A percentile compares a stretch with the other conserved stretches of the same genome.
phyloP scores from a whole-genome alignment of 1,140 invertebrate species.

The Leptinotarsa texana region DNA sequence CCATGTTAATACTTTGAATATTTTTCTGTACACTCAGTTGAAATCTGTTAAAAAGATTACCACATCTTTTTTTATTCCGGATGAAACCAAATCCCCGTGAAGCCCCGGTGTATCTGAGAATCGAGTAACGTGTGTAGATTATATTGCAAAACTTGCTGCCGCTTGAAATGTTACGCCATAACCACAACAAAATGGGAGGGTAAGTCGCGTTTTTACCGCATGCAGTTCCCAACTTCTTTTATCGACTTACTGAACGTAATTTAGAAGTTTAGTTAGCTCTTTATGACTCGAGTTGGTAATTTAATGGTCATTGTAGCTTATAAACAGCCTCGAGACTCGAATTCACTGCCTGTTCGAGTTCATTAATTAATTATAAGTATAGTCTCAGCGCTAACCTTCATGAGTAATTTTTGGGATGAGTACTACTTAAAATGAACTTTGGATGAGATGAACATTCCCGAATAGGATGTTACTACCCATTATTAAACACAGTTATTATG shows the following conservation, averaged over 20 bases:
- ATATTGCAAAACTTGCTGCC: not conserved
- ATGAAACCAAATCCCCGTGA: too few species aligned
- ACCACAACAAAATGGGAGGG: slow-evolving; percentile 2
- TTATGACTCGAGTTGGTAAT: slow-evolving; percentile 12
- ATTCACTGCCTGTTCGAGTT: not conserved
- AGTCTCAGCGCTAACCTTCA: not conserved
- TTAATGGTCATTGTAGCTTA: slow-evolving; percentile 19
- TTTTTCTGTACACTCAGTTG: too few species aligned
- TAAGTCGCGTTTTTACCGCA: not conserved
- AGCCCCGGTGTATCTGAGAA: too few species aligned
- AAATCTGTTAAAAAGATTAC: too few species aligned
- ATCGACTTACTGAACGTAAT: slow-evolving; percentile 3
- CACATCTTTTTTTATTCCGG: too few species aligned
- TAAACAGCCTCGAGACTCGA: slow-evolving; percentile 12
- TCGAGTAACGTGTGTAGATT: not conserved
- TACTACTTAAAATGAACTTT: too few species aligned
- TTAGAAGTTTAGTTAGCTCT: slow-evolving; percentile 17
- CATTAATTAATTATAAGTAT: slow-evolving; percentile 7
- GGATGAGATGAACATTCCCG: too few species aligned
- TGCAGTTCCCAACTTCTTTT: slow-evolving; percentile 1
- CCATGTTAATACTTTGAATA: too few species aligned
- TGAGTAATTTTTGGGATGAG: not conserved
- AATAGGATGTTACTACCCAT: too few species aligned
- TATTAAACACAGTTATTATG: too few species aligned
- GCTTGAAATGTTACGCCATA: not conserved